Evolutionary conservation across 2,113 vertebrate genomes (phyloP), one percentile per base, ranked within the genome.

Genomic region (Numida meleagris): DNA sequence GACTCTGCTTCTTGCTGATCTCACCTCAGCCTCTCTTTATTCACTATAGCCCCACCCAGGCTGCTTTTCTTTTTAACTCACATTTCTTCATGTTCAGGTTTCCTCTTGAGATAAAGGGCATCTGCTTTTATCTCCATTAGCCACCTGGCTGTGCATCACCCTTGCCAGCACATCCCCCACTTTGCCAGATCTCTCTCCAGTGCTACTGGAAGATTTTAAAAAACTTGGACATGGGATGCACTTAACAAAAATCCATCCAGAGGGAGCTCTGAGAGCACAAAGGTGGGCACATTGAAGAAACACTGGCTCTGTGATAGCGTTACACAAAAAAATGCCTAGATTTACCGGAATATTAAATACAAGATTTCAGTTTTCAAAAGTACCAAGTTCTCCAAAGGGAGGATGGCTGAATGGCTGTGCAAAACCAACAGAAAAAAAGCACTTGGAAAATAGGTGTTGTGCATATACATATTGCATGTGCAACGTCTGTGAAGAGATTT

Each of bases 401-500:
- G 38, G 43, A 33, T 33, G 86, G 24, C 23, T 38, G 67, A 81
- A 75, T 5, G 48, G 13, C 46, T 48, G 36, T 43, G 48, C 31
- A 87, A 82, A 81, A 81, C 12, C 0, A 18, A 55, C 34, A 13
- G 45, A 8, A 18, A 9, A 21, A 31, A 4, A 36, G 46, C 14
- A 50, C 38, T 0, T 72, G 51, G 14, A 34, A 77, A 81, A 55
- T 10, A 5, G 16, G 48, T 9, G 8, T 16, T 50, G 6, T 43
- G 9, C 4, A 11, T 2, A 2, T 48, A n/a, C 6, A 3, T 34
- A 50, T 4, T 58, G 36, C 45, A 29, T 0, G 0, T 11, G n/a
- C 36, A 73, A 14, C 0, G 0, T 24, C 24, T 48, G 9, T 14
- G 0, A 0, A 3, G 23, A 46, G 31, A 15, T 59, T 10, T 40